Conservation (phyloP, 2,888 invertebrate genomes). For the Drosophila gaucha region DNA sequence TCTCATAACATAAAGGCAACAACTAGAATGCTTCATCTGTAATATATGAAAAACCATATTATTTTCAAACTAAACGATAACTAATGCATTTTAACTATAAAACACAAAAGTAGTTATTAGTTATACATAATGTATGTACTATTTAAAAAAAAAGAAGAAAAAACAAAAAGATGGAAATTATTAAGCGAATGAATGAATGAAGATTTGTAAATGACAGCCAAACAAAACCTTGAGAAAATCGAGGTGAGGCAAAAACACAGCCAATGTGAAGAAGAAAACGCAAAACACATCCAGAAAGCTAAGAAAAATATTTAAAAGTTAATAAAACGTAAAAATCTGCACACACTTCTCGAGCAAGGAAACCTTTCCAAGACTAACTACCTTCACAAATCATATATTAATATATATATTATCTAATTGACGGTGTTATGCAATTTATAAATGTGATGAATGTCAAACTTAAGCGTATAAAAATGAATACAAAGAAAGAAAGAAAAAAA, state of each 20-base stretch:
- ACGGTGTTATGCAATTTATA: slow-evolving; percentile 79
- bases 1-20: slow-evolving; percentile 59
- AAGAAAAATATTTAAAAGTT: slow-evolving; percentile 16
- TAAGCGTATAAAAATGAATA: slow-evolving; percentile 64
- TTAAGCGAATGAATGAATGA: slow-evolving; percentile 14
- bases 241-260: slow-evolving; percentile 4
- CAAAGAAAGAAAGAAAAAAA: slow-evolving; percentile 23
- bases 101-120: slow-evolving; percentile 44
- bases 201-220: slow-evolving; percentile 57
- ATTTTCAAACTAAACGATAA: slow-evolving; percentile 52
- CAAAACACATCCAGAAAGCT: neutral
- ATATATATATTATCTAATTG: slow-evolving; percentile 72
- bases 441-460: slow-evolving; percentile 81
- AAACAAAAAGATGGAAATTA: too few species aligned
- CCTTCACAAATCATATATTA: slow-evolving; percentile 74
- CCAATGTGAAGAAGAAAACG: slow-evolving; percentile 25
- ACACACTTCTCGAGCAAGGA: slow-evolving; percentile 72
- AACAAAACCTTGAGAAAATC: slow-evolving; percentile 13
- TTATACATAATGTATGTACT: slow-evolving; percentile 38
- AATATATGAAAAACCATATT: slow-evolving; percentile 64
- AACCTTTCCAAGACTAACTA: slow-evolving; percentile 78
- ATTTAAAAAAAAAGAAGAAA: slow-evolving; percentile 1
- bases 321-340: slow-evolving; percentile 35
- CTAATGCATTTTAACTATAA: slow-evolving; percentile 68
- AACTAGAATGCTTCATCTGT: slow-evolving; percentile 70